Base-by-base conservation (phyloP, 2,888 invertebrate species). In the Isotomurus palustris region DNA sequence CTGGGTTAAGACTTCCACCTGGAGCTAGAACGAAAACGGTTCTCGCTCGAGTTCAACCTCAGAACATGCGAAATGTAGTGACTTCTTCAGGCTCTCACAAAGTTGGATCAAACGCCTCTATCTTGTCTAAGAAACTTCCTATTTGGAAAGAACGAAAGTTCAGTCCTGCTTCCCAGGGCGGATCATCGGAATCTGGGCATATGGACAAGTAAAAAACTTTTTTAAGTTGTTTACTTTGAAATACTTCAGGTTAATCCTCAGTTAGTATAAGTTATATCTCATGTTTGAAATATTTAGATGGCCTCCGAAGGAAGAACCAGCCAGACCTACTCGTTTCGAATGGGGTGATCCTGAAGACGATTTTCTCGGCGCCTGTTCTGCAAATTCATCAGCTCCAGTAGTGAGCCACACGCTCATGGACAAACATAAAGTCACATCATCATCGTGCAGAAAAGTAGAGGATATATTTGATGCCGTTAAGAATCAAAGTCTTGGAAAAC, bases 311-410 rank as follows among this genome's bases (percentile, higher is more conserved):
- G 80, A 80, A 67, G 77, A 77, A 50, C 75, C 78, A 10, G 79
- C 82, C 1, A 79, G 79, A 58, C 83, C 83, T 22, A 82, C 82
- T 0, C 73, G 83, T 64, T 83, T 83, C 74, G 88, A 88, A 73
- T 79, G 86, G 73, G 86, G 87, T 0, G 86, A 86, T 48, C 80
- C 84, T 24, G 83, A 83, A 60, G 56, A 79, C 78, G 50, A 84
- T 84, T n/a, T n/a, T n/a, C n/a, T n/a, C n/a, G n/a, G n/a, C n/a
- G n/a, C n/a, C n/a, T n/a, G n/a, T n/a, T 14, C 87, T 86, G 68
- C 83, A 86, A 70, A 86, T 86, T 2, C 87, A 86, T 72, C 86
- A 86, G 2, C 77, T 86, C 24, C 80, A 82, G 41, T 64, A 27
- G 62, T 59, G 2, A 58, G 60, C 47, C 63, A 62, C 32, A 51